phyloP scores from a whole-genome alignment of 2,888 invertebrate genomes.

The Dicyrtomina minuta region DNA sequence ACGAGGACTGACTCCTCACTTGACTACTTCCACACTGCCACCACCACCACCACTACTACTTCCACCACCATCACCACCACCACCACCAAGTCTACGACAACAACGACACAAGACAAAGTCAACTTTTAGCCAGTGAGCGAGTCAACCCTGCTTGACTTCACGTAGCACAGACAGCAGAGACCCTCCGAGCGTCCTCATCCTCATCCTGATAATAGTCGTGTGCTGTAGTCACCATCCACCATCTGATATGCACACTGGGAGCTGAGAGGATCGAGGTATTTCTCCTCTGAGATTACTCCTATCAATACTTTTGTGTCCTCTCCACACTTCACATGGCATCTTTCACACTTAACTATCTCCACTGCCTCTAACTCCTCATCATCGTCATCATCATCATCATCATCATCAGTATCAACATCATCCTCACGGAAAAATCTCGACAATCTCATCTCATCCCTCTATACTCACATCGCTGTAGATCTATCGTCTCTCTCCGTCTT shows the following conservation, averaged over 20 bases:
- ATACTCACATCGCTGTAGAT: too few species aligned
- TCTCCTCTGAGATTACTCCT: background rate
- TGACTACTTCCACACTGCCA: slow-evolving; percentile 23
- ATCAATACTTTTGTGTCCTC: slow-evolving; percentile 5
- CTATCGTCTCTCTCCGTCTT: too few species aligned
- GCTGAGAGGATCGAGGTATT: background rate
- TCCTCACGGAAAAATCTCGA: too few species aligned
- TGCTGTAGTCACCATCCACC: too few species aligned
- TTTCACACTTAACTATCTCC: slow-evolving; percentile 34
- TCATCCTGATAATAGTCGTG: background rate
- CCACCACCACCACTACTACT: slow-evolving; percentile 3
- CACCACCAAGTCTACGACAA: background rate
- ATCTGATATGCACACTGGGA: background rate
- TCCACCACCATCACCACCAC: slow-evolving; percentile 6
- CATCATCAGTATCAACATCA: slow-evolving; percentile 3
- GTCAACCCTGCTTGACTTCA: slow-evolving; percentile 31
- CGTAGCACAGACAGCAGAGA: slow-evolving; percentile 10
- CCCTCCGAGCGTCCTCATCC: background rate
- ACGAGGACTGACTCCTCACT: slow-evolving; percentile 20
- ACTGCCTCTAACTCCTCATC: slow-evolving; percentile 16
- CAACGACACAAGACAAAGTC: background rate
- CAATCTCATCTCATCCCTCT: too few species aligned
- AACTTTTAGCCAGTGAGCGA: slow-evolving; percentile 28
- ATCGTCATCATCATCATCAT: background rate
- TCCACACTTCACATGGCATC: slow-evolving; percentile 31